phyloP scores from a whole-genome alignment of 1,140 invertebrate species.

The Bemisia tabaci region DNA sequence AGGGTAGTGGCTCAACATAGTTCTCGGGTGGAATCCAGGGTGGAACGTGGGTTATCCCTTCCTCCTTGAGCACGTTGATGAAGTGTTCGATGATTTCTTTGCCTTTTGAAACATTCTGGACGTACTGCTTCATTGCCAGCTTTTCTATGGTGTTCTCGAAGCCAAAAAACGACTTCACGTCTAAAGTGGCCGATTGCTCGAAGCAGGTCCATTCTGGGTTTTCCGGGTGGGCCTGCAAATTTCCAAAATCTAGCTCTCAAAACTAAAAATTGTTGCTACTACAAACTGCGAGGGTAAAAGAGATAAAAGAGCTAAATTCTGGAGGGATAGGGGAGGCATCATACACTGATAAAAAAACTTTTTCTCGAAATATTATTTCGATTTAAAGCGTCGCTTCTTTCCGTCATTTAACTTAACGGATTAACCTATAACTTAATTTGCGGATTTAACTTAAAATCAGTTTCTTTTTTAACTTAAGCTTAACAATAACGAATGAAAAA shows the following conservation, averaged over 20 bases:
- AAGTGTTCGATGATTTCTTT: slow-evolving; percentile 94
- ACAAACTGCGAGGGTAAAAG: not conserved
- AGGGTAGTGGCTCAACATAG: slow-evolving; percentile 3
- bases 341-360: too few species aligned
- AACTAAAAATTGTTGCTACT: not conserved
- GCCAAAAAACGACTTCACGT: slow-evolving; percentile 94
- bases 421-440: too few species aligned
- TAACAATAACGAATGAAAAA: too few species aligned
- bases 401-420: too few species aligned
- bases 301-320: too few species aligned
- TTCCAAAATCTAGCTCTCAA: slow-evolving; percentile 9
- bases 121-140: slow-evolving; percentile 93
- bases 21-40: slow-evolving; percentile 34
- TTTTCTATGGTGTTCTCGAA: slow-evolving; percentile 93
- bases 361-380: too few species aligned
- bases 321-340: too few species aligned
- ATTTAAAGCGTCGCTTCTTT: too few species aligned
- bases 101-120: slow-evolving; percentile 80
- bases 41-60: slow-evolving; percentile 57
- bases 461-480: too few species aligned
- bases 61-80: slow-evolving; percentile 62
- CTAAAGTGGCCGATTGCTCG: slow-evolving; percentile 83
- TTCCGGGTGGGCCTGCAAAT: slow-evolving; percentile 75
- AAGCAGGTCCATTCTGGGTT: slow-evolving; percentile 94
- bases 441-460: too few species aligned